Base-by-base conservation (phyloP, 2,888 invertebrate species). In the Zele albiditarsus region DNA sequence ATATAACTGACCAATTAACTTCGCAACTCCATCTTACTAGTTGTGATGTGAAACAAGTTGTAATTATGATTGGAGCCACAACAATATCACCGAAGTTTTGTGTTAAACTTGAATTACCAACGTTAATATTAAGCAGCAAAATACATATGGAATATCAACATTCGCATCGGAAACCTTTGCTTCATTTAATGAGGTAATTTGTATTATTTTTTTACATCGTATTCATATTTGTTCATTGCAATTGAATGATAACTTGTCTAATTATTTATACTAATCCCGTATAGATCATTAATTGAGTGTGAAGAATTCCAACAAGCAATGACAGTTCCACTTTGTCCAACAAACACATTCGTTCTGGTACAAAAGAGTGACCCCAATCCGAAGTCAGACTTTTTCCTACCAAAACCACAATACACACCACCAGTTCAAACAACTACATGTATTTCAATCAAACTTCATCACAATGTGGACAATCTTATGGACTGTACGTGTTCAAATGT, bases 331-430 rank as follows among this genome's bases (percentile, higher is more conserved):
- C 79, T 88, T 33, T 84, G 83, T 20, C 84, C 84, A 10, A 89
- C 89, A 42, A 90, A 90, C 62, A 88, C 89, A 5, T 90, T 89
- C 77, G 80, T 90, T 3, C 78, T 90, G 53, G 73, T 89, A 25
- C 83, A 86, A 65, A 88, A 89, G 73, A 86, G 81, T 31, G 88
- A 89, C 74, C 76, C 76, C 12, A 85, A 82, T 71, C 71, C 79
- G 3, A 74, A 81, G 5, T 88, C 89, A 0, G 84, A 86, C 65
- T 89, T 85, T 66, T 89, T 89, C 63, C 49, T 89, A 49, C 89
- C 85, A 0, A 89, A 89, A 73, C 88, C 89, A 0, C 84, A 86
- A 46, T 89, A 87, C 63, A 38, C 67, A 14, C 74, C 82, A 0
- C 80, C 84, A 3, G 31, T 33, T 0, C 82, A 80, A 38, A 77